Evolutionary conservation across 2,888 invertebrate genomes (phyloP), one percentile per base, ranked within the genome.

Genomic region (Tinea pellionella): DNA sequence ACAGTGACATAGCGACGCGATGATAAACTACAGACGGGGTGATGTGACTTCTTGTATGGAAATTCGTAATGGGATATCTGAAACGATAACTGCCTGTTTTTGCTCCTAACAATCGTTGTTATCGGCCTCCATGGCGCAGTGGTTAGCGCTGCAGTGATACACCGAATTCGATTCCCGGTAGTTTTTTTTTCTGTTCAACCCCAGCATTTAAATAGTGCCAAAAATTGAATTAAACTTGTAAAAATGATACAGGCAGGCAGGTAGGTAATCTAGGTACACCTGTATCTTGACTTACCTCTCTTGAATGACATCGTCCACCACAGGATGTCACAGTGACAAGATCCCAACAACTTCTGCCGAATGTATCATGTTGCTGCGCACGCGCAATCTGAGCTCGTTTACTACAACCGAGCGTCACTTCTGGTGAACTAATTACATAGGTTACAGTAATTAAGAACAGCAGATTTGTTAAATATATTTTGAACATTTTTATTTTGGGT

Each of bases 1-100:
- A 92, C 92, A 62, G 89, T 78, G 2, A 91, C 83, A 0, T 89
- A 86, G 60, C 89, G 89, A 1, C 92, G 87, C 0, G 89, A 88
- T 0, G 91, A 91, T 72, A 94, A 93, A 58, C 92, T 91, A 74
- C 95, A 96, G 0, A 95, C 94, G 0, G 94, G 94, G 73, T 96
- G 95, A 67, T 91, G 89, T 0, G 94, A 93, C 63, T 92, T 91
- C 75, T 95, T 95, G 78, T 90, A 95, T 0, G 95, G 95, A 71
- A 95, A 94, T 70, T 92, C 89, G 92, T 94, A 95, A 73, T 95
- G 95, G 1, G 94, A 91, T 67, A 93, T 91, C 93, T 94, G 71
- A 51, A 59, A 13, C 13, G 13, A 47, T 2, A n/a, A n/a, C n/a
- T n/a, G n/a, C n/a, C n/a, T n/a, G n/a, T n/a, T n/a, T n/a, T n/a